phyloP scores from a whole-genome alignment of 2,888 invertebrate species.

The Drosophila borealis region DNA sequence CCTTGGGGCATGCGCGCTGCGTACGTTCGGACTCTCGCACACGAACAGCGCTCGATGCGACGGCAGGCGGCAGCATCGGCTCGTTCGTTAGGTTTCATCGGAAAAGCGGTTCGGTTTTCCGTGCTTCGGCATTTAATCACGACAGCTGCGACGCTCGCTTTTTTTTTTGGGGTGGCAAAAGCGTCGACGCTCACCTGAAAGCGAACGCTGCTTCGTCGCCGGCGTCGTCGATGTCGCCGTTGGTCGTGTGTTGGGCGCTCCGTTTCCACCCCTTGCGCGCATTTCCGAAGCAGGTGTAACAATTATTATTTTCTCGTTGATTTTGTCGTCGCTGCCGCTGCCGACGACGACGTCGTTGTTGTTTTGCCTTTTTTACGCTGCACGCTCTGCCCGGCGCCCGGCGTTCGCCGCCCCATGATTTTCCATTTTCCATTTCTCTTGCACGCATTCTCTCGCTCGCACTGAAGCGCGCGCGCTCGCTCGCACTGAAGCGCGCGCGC shows the following conservation, averaged over 20 bases:
- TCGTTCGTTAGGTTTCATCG: conserved; percentile 34
- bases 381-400: conserved; percentile 22
- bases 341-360: conserved; percentile 39
- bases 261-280: conserved; percentile 60
- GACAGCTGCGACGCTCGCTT: conserved; percentile 31
- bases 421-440: conserved; percentile 61
- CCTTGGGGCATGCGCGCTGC: conserved; percentile 79
- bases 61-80: conserved; percentile 38
- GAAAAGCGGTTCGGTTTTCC: conserved; percentile 43
- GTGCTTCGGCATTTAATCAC: conserved; percentile 65
- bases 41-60: conserved; percentile 21
- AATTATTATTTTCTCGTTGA: conserved; percentile 83
- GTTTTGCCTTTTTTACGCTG: conserved; percentile 58
- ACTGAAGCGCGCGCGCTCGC: conserved; percentile 45
- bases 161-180: conserved; percentile 49
- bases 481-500: conserved; percentile 40
- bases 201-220: conserved; percentile 40
- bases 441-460: conserved; percentile 52
- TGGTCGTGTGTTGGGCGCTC: conserved; percentile 52
- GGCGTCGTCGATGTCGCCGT: conserved; percentile 35
- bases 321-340: conserved; percentile 70
- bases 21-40: conserved; percentile 62
- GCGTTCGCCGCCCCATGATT: conserved; percentile 43
- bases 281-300: conserved; percentile 83
- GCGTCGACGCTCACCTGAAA: conserved; percentile 69